Evolutionary conservation across 2,888 invertebrate genomes (phyloP).

Genomic region (Phlogophora meticulosa): DNA sequence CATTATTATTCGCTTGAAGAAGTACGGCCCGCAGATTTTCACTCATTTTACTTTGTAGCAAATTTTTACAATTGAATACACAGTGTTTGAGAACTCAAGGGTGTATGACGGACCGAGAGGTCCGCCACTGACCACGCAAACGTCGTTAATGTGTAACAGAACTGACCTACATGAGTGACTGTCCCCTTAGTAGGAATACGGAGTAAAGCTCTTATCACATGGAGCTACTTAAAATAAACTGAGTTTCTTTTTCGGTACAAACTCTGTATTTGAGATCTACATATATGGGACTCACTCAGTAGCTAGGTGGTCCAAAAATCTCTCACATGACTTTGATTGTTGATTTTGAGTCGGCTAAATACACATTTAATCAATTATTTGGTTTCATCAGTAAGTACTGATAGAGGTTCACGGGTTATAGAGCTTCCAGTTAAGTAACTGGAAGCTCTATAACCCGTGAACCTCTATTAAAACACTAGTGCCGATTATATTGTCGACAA

Average conservation of each 20-base stretch:
- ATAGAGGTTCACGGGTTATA: too few relatives aligned
- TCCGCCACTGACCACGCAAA: neutral
- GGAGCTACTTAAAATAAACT: neutral
- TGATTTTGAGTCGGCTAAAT: too few relatives aligned
- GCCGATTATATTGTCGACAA: too few relatives aligned
- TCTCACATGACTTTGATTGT: too few relatives aligned
- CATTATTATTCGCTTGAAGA: conserved; percentile 25
- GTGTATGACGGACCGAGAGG: neutral
- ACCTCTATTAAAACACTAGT: too few relatives aligned
- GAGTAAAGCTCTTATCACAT: conserved; percentile 1
- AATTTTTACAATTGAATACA: neutral
- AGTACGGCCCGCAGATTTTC: conserved; percentile 9
- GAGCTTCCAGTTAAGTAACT: too few relatives aligned
- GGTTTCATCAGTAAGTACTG: too few relatives aligned
- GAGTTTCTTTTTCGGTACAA: neutral
- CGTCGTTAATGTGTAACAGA: conserved; percentile 5
- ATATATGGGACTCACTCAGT: too few relatives aligned
- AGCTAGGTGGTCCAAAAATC: too few relatives aligned
- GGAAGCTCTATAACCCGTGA: too few relatives aligned
- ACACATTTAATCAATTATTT: too few relatives aligned
- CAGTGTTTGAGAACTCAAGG: neutral
- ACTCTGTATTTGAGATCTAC: too few relatives aligned
- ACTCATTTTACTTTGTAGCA: conserved; percentile 1
- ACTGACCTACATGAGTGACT: conserved; percentile 14
- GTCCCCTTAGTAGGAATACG: neutral